Base-by-base conservation (phyloP, 2,797 vertebrate species). In the Streptopelia turtur region DNA sequence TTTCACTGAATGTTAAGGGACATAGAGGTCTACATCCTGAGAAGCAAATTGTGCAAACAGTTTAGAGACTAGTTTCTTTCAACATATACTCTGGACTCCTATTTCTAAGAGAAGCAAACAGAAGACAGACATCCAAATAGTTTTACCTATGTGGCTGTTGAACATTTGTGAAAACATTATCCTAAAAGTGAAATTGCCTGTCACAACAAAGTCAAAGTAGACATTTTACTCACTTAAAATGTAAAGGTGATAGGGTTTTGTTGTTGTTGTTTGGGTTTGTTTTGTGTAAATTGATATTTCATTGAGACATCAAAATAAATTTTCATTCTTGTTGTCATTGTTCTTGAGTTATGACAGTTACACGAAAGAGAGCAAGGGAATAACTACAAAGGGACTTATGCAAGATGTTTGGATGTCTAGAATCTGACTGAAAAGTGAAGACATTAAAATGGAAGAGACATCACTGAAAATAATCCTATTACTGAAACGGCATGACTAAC, bases 361-460 rank as follows among this genome's bases (percentile, higher is more conserved):
- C 71, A 69, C 66, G 75, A 91, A 95, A 94, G 68, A 83, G 24
- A 96, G 47, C 84, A 84, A 81, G 25, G 57, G 35, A 78, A 72
- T n/a, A 74, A 81, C 61, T 78, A 70, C 61, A 74, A 93, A 97
- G 83, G 87, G 89, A 94, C 31, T 45, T 74, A 95, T 52, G 17
- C 72, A 94, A 84, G 74, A 92, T 60, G 92, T 89, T 83, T 66
- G 70, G 65, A n/a, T 85, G 63, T 52, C 66, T 57, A 83, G 56
- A 89, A 95, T 90, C 90, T 91, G 53, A 69, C 25, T 70, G 41
- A 82, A 96, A 89, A 94, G 69, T 10, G 2, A 89, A 77, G 66
- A 91, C 72, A 95, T 94, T 94, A 95, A 96, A 97, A 94, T 93
- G 79, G 76, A 90, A 69, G 47, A 94, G 56, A 76, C 83, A 92